phyloP scores from a whole-genome alignment of 53 echinoderm and acorn worm species.

The Echinarachnius parma region DNA sequence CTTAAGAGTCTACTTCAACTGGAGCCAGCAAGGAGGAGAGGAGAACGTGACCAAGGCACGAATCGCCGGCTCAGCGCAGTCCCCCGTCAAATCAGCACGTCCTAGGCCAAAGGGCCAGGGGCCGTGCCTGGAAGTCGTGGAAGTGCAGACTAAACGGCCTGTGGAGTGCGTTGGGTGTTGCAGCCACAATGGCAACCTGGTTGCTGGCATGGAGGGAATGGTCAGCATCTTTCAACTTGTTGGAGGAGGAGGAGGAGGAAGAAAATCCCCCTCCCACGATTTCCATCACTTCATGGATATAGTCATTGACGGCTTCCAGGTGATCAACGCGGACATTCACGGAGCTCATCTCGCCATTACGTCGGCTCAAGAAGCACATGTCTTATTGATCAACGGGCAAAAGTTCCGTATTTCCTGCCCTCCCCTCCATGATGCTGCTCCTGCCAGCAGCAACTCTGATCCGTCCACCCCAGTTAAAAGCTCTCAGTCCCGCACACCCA shows the following conservation, averaged over 20 bases:
- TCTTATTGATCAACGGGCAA: constrained; percentile 10
- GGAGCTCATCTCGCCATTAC: constrained; percentile 37
- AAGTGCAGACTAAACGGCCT: constrained; percentile 14
- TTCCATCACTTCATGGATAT: constrained; percentile 33
- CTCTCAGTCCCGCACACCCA: constrained; percentile 3
- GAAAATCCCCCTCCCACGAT: constrained; percentile 9
- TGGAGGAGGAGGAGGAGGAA: neutral
- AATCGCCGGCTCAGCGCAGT: constrained; percentile 10
- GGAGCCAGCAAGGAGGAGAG: neutral
- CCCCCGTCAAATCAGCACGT: neutral
- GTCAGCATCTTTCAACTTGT: constrained; percentile 17
- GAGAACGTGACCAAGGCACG: constrained; percentile 31
- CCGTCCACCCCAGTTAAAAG: neutral
- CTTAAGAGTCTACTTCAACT: constrained; percentile 34
- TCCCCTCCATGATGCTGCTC: neutral
- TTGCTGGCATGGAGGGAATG: constrained; percentile 14
- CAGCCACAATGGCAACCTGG: constrained; percentile 20
- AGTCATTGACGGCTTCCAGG: constrained; percentile 18
- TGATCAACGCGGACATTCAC: neutral
- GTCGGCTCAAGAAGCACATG: constrained; percentile 21
- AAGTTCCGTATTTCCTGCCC: constrained; percentile 15
- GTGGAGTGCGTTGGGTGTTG: constrained; percentile 18
- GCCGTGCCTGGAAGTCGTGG: constrained; percentile 9
- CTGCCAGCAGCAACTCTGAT: neutral
- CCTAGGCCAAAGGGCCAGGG: neutral